A percentile compares a stretch with the other conserved stretches of the same genome.
phyloP scores from a whole-genome alignment of 2,113 vertebrate genomes.

The Gobius niger region DNA sequence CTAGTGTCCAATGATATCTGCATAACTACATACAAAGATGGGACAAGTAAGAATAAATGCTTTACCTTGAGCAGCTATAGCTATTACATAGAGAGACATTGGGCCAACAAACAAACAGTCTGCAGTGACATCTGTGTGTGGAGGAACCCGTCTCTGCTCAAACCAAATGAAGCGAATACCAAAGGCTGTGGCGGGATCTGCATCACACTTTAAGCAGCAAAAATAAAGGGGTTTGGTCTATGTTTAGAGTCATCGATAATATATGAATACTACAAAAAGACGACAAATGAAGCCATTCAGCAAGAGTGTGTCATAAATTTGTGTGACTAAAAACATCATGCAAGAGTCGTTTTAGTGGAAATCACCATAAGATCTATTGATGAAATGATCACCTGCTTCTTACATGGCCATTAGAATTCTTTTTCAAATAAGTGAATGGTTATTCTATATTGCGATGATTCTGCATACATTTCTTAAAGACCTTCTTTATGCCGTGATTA shows the following conservation, averaged over 20 bases:
- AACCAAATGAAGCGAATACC: slow-evolving; percentile 62
- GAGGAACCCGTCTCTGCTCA: slow-evolving; percentile 33
- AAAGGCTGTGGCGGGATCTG: slow-evolving; percentile 40
- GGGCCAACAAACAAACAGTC: slow-evolving; percentile 32
- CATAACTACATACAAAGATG: too few species aligned
- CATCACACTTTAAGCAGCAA: slow-evolving; percentile 42
- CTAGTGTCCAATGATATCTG: too few species aligned
- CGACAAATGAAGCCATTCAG: too few species aligned
- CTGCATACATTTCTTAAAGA: slow-evolving; percentile 13
- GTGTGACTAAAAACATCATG: too few species aligned
- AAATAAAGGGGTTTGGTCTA: slow-evolving; percentile 40
- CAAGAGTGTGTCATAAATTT: too few species aligned
- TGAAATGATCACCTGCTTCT: too few species aligned
- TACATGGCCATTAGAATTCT: slow-evolving; percentile 11
- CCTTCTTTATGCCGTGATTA: slow-evolving; percentile 40
- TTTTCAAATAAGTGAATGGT: slow-evolving; percentile 50
- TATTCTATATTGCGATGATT: slow-evolving; percentile 44
- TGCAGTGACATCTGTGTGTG: slow-evolving; percentile 17
- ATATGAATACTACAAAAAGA: slow-evolving; percentile 13
- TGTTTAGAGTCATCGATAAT: slow-evolving; percentile 32
- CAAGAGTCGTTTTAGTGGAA: too few species aligned
- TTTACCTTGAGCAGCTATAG: slow-evolving; percentile 37
- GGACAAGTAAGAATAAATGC: too few species aligned
- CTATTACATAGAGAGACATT: slow-evolving; percentile 16
- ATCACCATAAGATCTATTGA: too few species aligned